phyloP scores from a whole-genome alignment of 2,113 vertebrate species.

The Azemiops feae region DNA sequence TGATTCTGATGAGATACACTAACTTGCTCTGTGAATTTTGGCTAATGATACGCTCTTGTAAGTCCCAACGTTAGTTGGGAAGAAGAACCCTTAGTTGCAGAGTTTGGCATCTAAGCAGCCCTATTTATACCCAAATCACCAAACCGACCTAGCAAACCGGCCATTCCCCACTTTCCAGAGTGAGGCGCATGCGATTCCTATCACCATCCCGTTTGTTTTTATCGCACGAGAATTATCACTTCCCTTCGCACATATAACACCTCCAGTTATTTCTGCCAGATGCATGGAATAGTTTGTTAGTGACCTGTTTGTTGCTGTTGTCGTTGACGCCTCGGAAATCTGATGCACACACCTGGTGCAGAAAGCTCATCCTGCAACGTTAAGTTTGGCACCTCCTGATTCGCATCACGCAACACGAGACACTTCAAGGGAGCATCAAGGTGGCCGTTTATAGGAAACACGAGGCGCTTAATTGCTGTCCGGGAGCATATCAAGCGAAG shows the following conservation, averaged over 20 bases:
- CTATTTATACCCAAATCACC: not conserved
- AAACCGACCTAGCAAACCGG: conserved; percentile 1
- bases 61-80: not conserved
- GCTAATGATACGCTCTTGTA: too few relatives aligned
- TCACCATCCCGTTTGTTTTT: not conserved
- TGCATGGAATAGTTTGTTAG: conserved; percentile 27
- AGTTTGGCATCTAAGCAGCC: not conserved
- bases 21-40: too few relatives aligned
- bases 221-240: not conserved
- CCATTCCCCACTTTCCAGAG: not conserved
- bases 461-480: not conserved
- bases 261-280: conserved; percentile 40
- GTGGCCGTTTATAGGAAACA: conserved; percentile 6
- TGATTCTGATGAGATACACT: too few relatives aligned
- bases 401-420: not conserved
- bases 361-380: conserved; percentile 7
- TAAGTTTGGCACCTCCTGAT: not conserved
- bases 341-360: conserved; percentile 5
- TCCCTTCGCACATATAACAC: not conserved
- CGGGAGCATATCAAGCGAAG: not conserved
- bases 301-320: not conserved
- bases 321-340: conserved; percentile 1
- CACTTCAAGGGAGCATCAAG: not conserved
- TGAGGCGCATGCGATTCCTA: accelerated
- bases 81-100: not conserved